Evolutionary conservation across 2,888 invertebrate genomes (phyloP).

Genomic region (Artemia sinica): DNA sequence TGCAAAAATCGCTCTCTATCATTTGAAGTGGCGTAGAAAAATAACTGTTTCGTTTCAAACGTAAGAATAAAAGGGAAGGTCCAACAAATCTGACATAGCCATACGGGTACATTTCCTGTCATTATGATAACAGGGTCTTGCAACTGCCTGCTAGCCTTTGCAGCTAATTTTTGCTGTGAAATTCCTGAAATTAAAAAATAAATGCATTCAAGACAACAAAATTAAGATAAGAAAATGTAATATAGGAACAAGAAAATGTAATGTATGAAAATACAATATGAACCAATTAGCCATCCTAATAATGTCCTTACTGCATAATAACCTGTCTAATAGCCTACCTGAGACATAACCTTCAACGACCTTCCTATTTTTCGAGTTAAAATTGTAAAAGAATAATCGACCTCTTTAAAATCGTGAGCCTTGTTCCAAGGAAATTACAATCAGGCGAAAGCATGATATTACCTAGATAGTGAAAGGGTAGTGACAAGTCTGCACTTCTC

Average conservation of each 20-base stretch:
- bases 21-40: constrained; percentile 93
- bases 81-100: constrained; percentile 76
- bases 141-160: constrained; percentile 88
- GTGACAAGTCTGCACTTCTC: too few species aligned
- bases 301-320: background rate
- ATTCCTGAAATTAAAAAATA: constrained; percentile 39
- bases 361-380: too few species aligned
- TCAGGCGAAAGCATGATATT: too few species aligned
- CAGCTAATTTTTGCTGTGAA: constrained; percentile 85
- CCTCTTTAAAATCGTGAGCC: too few species aligned
- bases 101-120: constrained; percentile 84
- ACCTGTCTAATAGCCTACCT: too few species aligned
- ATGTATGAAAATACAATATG: background rate
- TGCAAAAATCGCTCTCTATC: constrained; percentile 92
- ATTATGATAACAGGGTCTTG: constrained; percentile 49
- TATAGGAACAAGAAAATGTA: background rate
- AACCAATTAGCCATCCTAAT: background rate
- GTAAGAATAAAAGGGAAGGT: constrained; percentile 89
- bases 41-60: constrained; percentile 85
- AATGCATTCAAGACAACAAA: background rate
- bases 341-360: too few species aligned
- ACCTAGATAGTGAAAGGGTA: too few species aligned
- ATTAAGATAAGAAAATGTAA: constrained; percentile 25
- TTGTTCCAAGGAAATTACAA: too few species aligned
- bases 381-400: too few species aligned